Base-by-base conservation (phyloP, 2,113 vertebrate species). In the Meleagris gallopavo region DNA sequence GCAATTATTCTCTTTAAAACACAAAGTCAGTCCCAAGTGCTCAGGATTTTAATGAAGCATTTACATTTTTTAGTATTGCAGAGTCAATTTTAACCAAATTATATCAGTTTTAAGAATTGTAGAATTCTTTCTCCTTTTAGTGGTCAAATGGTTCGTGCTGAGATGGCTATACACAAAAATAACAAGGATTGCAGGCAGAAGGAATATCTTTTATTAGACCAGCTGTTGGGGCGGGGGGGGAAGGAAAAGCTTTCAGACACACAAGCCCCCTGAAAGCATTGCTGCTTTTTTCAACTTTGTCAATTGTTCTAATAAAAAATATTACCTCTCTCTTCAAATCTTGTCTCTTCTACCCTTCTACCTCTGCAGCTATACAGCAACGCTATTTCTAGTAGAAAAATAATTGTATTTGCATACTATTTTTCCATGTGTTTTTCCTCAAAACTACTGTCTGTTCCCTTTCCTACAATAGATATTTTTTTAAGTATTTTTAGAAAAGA, bases 281-380 rank as follows among this genome's bases (percentile, higher is more conserved):
- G 84, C 61, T 86, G 36, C 0, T n/a, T 64, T 89, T 71, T 74
- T 32, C 24, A 75, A 64, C 34, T 74, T 7, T 67, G 93, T 83
- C 73, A 93, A 78, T 85, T 90, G 46, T 67, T 92, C 65, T 92
- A 88, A 92, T 83, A 88, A 93, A 90, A 95, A 83, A 77, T 57
- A 88, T 32, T 81, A 88, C 61, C 43, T 93, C 41, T 82, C 30
- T 60, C 45, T 83, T 61, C 36, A 91, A 86, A 90, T 13, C 36
- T 70, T 80, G 67, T 60, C 46, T 90, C 67, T 86, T 43, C 34
- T 64, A n/a, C 32, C 13, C 18, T 88, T 64, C 75, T 62, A 52
- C 46, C 17, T 60, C 13, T 78, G 66, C 76, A 88, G 72, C 61
- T 77, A 86, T 71, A 88, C 38, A 77, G 50, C 58, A 86, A 41